Evolutionary conservation across 92 coral and sea anemone species (phyloP).

Genomic region (Umimayanthus kanabou): DNA sequence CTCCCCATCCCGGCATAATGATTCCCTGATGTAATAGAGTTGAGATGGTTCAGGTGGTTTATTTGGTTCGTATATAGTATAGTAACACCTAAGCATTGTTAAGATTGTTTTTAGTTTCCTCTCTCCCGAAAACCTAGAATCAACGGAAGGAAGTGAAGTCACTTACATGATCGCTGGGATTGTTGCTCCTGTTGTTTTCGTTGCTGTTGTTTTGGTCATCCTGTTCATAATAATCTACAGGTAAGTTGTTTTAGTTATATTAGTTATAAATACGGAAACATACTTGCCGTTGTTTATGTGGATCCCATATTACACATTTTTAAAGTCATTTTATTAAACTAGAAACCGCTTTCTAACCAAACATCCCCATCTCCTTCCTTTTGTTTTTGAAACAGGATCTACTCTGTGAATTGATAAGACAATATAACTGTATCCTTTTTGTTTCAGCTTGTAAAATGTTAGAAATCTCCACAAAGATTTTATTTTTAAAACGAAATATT

Average conservation of each 20-base stretch:
- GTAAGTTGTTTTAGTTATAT: neutral
- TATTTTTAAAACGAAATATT: too few species aligned
- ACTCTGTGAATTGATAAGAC: neutral
- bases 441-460: neutral
- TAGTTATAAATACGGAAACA: neutral
- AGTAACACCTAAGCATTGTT: neutral
- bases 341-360: neutral
- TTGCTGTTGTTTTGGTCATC: neutral
- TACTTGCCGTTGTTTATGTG: neutral
- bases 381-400: neutral
- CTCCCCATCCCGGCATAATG: too few species aligned
- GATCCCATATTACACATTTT: neutral
- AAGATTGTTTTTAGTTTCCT: neutral
- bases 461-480: too few species aligned
- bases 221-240: neutral
- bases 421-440: neutral
- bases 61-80: too few species aligned
- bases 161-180: neutral
- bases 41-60: too few species aligned
- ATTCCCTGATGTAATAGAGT: too few species aligned
- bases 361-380: neutral
- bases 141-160: neutral
- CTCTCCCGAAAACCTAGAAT: neutral
- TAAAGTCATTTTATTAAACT: neutral
- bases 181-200: neutral